phyloP scores from a whole-genome alignment of 1,140 invertebrate species.

The Hesperophylax magnus region DNA sequence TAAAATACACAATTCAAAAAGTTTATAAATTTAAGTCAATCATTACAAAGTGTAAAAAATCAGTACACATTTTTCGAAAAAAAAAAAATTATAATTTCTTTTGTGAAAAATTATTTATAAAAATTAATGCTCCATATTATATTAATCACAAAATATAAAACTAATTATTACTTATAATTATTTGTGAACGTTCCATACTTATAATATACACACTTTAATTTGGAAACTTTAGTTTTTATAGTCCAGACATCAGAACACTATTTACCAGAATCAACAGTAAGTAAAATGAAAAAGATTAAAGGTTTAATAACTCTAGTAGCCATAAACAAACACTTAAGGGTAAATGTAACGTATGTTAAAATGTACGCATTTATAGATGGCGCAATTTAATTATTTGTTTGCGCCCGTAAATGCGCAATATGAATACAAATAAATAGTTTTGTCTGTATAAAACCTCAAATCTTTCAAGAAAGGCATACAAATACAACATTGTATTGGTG shows the following conservation, averaged over 20 bases:
- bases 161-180: not conserved
- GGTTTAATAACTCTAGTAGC: too few species aligned
- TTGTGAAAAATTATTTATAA: not conserved
- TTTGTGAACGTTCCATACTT: not conserved
- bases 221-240: too few species aligned
- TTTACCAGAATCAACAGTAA: not conserved
- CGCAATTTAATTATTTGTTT: too few species aligned
- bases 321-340: too few species aligned
- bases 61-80: not conserved
- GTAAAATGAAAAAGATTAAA: too few species aligned
- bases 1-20: constrained; percentile 6
- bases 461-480: too few species aligned
- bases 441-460: too few species aligned
- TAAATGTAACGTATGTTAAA: too few species aligned
- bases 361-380: too few species aligned
- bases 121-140: not conserved
- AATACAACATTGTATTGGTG: too few species aligned
- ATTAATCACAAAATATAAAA: constrained; percentile 1
- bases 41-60: not conserved
- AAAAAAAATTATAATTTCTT: not conserved
- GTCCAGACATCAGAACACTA: not conserved
- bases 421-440: too few species aligned
- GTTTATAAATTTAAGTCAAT: not conserved
- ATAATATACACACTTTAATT: constrained; percentile 11
- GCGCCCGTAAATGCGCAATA: too few species aligned